Evolutionary conservation across 2,888 invertebrate genomes (phyloP), one percentile per base, ranked within the genome.

Genomic region (Lasioglossum marginatum): DNA sequence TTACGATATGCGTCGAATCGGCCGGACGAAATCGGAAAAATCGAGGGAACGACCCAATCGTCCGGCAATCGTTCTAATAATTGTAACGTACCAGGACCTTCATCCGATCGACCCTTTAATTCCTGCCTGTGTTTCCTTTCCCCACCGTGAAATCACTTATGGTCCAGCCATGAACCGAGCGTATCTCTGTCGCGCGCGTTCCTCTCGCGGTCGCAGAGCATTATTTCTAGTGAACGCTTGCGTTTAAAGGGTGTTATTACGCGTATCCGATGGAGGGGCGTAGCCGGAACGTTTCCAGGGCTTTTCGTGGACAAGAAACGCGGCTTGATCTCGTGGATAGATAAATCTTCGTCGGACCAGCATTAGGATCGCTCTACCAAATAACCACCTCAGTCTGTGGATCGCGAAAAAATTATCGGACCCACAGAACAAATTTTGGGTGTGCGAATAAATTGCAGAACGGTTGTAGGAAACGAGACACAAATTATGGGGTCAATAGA

Each of bases 241-340:
- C 80, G 83, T 91, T 66, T 92, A 92, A 93, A 93, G 92, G 92
- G 91, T 93, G 92, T 93, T 93, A 93, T 93, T 93, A 93, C 91
- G 91, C 89, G 91, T 91, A 90, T 91, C 89, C 88, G 92, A 92
- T 83, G 89, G 79, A 79, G 87, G 79, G 82, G 83, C 85, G 83
- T 72, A 79, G 82, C 76, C 57, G 68, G 79, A 80, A 79, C 70
- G 77, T 83, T 89, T 89, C 81, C 86, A 83, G 72, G 82, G 82
- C 77, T 87, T 87, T 82, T 85, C 85, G 86, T 34, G 63, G 74
- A 73, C 70, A 84, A 89, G 86, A 83, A 63, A 83, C 71, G 16
- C 45, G n/a, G 48, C 71, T 72, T 70, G 91, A 91, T 90, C 87
- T 72, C 85, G 82, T 81, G 87, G 87, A 81, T 85, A 89, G 90